phyloP scores from a whole-genome alignment of 1,140 invertebrate genomes.

The Limonius californicus region DNA sequence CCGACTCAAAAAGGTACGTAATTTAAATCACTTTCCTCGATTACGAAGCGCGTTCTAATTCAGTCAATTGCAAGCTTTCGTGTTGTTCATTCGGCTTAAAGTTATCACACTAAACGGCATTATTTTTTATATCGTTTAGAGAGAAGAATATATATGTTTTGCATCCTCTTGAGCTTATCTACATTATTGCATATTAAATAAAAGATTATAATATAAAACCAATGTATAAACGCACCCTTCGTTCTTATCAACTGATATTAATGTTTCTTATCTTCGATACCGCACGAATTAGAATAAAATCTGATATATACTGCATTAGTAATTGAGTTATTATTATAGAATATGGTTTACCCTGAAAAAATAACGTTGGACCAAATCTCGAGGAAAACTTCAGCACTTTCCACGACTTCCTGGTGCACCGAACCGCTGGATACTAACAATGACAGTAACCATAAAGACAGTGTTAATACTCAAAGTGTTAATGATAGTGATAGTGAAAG shows the following conservation, averaged over 20 bases:
- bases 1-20: slow-evolving; percentile 46
- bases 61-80: not conserved
- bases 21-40: slow-evolving; percentile 26
- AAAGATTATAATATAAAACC: too few relatives aligned
- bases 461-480: not conserved
- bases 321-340: slow-evolving; percentile 29
- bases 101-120: too few relatives aligned
- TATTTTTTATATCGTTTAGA: too few relatives aligned
- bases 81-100: too few relatives aligned
- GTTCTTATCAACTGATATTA: not conserved
- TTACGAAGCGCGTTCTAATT: slow-evolving; percentile 24
- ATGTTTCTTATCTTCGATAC: not conserved
- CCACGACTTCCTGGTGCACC: slow-evolving; percentile 39
- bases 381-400: slow-evolving; percentile 29
- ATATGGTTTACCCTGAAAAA: slow-evolving; percentile 47
- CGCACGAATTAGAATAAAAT: too few relatives aligned
- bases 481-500: slow-evolving; percentile 18
- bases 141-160: too few relatives aligned
- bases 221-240: too few relatives aligned
- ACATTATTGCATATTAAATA: too few relatives aligned
- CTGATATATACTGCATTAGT: too few relatives aligned
- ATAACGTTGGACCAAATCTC: slow-evolving; percentile 39
- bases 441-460: slow-evolving; percentile 26
- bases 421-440: slow-evolving; percentile 36
- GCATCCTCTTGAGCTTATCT: too few relatives aligned